Evolutionary conservation across 92 coral and sea anemone genomes (phyloP), one percentile per base, ranked within the genome.

Genomic region (Heteractis magnifica): DNA sequence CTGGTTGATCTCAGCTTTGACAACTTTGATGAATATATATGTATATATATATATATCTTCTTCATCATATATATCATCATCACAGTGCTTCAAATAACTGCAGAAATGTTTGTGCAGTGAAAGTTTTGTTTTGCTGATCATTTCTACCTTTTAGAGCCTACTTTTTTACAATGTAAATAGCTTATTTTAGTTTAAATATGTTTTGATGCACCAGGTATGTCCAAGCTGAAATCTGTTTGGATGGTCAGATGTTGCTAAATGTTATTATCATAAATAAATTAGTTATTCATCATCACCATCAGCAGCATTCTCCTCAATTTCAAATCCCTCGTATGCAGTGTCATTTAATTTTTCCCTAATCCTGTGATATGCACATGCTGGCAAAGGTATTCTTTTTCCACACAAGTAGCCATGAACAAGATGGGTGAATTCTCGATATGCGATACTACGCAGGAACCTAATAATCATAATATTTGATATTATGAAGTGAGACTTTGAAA

Each of bases 371-470:
- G 55, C n/a, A 80, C 82, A 86, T 13, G 90, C 86, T 44, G 92
- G 90, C 81, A 89, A 79, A 82, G 90, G 84, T 81, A 89, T 82
- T 72, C 90, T 71, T 51, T 78, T 81, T 73, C 85, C 82, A 41
- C 92, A 90, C 82, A 89, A 70, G 82, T 82, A 81, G 34, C 92
- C 92, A 64, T 89, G 83, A 26, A 86, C 77, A 44, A 89, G 86
- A 77, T 68, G 85, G 49, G 89, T 86, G 55, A 81, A 86, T 81
- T 89, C 87, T 6, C 87, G 86, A 68, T 89, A 89, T 11, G 90
- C 79, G 77, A 86, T 79, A 72, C 87, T 58, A 53, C 87, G 87
- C 23, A 88, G 81, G 60, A 86, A 89, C 81, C 89, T 89, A 82
- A 13, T 44, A 14, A 49, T 23, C 48, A 51, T 55, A 3, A 55